Conservation (phyloP, 2,113 vertebrate genomes). For the Lophius piscatorius region DNA sequence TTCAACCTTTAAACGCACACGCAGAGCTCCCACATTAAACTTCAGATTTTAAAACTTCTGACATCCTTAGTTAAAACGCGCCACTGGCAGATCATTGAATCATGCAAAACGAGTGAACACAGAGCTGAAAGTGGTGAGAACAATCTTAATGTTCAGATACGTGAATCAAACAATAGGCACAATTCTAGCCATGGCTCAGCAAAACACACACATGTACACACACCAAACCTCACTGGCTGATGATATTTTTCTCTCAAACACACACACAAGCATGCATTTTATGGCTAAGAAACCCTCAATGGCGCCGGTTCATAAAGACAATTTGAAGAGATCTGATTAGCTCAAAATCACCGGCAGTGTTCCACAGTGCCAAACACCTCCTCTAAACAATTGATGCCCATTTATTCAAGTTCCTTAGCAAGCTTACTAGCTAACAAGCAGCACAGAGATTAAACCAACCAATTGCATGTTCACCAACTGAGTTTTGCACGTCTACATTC, state of each 20-base stretch:
- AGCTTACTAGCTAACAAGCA: background rate
- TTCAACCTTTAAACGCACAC: slow-evolving; percentile 16
- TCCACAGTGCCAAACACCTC: background rate
- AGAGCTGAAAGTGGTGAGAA: slow-evolving; percentile 34
- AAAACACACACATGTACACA: slow-evolving; percentile 7
- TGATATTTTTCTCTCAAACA: background rate
- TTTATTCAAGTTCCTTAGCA: background rate
- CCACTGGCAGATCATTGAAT: slow-evolving; percentile 38
- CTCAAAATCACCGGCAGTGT: background rate
- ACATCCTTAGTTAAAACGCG: slow-evolving; percentile 47
- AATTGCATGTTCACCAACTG: background rate
- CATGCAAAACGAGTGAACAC: slow-evolving; percentile 51
- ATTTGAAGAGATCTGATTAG: background rate
- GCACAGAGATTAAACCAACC: background rate
- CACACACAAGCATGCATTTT: slow-evolving; percentile 11
- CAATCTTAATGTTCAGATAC: slow-evolving; percentile 10
- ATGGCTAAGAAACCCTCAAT: slow-evolving; percentile 9
- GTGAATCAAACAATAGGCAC: slow-evolving; percentile 37
- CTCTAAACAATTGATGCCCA: background rate
- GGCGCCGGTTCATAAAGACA: slow-evolving; percentile 15
- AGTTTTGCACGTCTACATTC: background rate
- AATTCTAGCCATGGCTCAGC: slow-evolving; percentile 12
- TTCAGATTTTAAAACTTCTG: slow-evolving; percentile 11
- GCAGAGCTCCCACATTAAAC: slow-evolving; percentile 1
- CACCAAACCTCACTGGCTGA: background rate